Evolutionary conservation across 2,797 vertebrate species (phyloP).

Genomic region (Hirundo rustica): DNA sequence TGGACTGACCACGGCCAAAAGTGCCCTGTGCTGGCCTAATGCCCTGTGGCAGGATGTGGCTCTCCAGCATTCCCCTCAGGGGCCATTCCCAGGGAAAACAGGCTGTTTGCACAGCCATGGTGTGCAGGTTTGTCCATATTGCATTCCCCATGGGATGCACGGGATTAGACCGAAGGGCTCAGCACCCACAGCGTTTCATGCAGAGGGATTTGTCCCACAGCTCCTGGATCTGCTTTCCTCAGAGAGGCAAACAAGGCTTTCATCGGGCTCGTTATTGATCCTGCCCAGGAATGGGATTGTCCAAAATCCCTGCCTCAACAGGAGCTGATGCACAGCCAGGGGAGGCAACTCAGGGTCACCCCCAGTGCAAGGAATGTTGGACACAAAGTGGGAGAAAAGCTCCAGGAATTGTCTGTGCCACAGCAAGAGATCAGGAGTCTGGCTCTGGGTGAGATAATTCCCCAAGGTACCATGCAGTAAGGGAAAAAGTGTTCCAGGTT

Average conservation of each 20-base stretch:
- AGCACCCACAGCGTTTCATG: neutral
- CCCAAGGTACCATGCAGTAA: neutral
- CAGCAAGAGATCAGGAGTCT: neutral
- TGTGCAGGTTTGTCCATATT: neutral
- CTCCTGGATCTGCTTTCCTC: neutral
- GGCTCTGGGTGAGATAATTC: neutral
- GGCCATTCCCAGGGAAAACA: neutral
- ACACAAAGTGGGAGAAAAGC: neutral
- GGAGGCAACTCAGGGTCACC: neutral
- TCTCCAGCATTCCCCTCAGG: neutral
- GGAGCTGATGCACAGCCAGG: neutral
- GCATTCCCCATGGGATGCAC: accelerated
- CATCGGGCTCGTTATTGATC: neutral
- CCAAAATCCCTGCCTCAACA: neutral
- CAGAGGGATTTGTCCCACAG: neutral
- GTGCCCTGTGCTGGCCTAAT: neutral
- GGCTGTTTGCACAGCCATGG: neutral
- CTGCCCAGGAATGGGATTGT: neutral
- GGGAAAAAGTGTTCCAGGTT: neutral
- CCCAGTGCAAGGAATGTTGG: neutral
- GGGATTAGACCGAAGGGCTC: neutral
- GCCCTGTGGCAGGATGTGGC: neutral
- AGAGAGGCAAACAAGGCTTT: neutral
- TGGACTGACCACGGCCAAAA: neutral
- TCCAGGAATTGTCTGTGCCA: neutral